Evolutionary conservation across 2,888 invertebrate species (phyloP).

Genomic region (Choristoneura rosaceana): DNA sequence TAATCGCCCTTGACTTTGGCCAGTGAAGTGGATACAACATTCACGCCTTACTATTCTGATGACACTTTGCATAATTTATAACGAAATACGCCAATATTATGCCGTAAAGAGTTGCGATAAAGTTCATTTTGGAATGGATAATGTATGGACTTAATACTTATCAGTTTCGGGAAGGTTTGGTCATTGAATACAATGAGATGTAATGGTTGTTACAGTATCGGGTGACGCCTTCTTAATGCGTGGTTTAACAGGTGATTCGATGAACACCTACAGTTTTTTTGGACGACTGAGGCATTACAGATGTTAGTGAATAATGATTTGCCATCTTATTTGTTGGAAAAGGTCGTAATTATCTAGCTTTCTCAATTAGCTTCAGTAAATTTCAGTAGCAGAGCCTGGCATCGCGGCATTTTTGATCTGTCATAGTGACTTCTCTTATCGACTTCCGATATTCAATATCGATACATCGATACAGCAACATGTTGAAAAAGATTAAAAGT

Average conservation of each 20-base stretch:
- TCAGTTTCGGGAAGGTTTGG: not conserved
- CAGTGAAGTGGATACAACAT: constrained; percentile 10
- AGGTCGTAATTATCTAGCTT: too few species aligned
- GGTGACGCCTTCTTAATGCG: constrained; percentile 4
- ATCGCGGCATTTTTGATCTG: too few species aligned
- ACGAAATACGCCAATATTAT: not conserved
- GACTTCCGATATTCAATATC: too few species aligned
- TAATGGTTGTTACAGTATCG: constrained; percentile 14
- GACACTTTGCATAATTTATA: constrained; percentile 9
- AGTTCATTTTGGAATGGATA: not conserved
- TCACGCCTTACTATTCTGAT: constrained; percentile 12
- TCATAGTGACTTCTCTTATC: too few species aligned
- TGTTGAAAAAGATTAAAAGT: too few species aligned
- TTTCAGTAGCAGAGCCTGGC: too few species aligned
- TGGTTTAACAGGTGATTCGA: constrained; percentile 11
- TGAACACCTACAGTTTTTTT: not conserved
- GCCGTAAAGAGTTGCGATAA: not conserved
- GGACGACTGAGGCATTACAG: too few species aligned
- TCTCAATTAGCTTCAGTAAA: too few species aligned
- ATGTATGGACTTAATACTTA: not conserved
- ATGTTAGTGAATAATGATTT: too few species aligned
- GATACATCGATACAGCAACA: too few species aligned
- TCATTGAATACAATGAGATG: constrained; percentile 19
- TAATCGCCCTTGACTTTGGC: constrained; percentile 19
- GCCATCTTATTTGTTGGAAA: too few species aligned